Percentiles rank a stretch among this genome's conserved stretches.
Conservation (phyloP, 2,888 invertebrate genomes). For the Spisula subtruncata region DNA sequence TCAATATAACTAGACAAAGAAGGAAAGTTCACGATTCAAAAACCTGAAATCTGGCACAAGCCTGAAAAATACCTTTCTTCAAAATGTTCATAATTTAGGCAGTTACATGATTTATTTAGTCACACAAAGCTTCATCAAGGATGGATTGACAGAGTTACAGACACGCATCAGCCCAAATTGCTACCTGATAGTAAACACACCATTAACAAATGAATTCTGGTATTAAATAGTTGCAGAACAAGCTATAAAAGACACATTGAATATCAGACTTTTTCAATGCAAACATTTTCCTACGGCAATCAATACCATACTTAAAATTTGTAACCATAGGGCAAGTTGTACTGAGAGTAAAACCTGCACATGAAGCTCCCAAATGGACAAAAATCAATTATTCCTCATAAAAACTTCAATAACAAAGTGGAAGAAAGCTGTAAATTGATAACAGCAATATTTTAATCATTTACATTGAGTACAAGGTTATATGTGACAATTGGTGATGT, state of each 20-base stretch:
- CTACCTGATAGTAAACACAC: too few species aligned
- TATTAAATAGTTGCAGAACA: neutral
- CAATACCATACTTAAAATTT: neutral
- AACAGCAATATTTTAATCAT: neutral
- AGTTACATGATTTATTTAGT: too few species aligned
- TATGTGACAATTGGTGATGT: too few species aligned
- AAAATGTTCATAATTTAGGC: too few species aligned
- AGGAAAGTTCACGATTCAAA: too few species aligned
- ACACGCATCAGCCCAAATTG: too few species aligned
- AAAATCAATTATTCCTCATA: conserved; percentile 13
- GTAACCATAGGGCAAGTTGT: neutral
- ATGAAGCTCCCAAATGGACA: conserved; percentile 10
- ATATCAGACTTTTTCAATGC: neutral
- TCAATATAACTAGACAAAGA: too few species aligned
- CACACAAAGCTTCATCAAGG: too few species aligned
- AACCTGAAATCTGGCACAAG: too few species aligned
- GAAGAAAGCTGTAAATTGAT: neutral
- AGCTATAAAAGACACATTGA: neutral
- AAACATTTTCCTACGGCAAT: neutral
- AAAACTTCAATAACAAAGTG: neutral
- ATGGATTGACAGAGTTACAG: too few species aligned
- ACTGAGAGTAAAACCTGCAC: neutral
- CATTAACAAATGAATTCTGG: neutral
- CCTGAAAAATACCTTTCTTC: too few species aligned
- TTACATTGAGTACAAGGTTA: too few species aligned